A percentile compares a stretch with the other conserved stretches of the same genome.
Conservation (phyloP, 2,113 vertebrate species). For the Eulacestoma nigropectus region DNA sequence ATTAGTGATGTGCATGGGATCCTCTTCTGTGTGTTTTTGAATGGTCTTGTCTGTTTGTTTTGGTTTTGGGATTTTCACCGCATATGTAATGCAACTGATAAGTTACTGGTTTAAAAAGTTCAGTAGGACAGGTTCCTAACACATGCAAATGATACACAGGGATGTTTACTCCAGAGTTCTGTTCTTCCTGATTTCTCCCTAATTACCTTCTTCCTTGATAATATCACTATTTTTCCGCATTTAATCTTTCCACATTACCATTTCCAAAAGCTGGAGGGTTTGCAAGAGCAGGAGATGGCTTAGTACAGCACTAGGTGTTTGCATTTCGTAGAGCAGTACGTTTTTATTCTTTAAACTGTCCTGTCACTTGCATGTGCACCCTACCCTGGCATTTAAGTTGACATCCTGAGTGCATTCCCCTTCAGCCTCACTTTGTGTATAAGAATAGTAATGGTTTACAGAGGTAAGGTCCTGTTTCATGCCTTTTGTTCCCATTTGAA, state of each 20-base stretch:
- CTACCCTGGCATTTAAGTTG: neutral
- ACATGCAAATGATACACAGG: fast-evolving
- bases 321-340: neutral
- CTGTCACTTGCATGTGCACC: neutral
- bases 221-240: neutral
- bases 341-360: neutral
- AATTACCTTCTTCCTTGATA: neutral
- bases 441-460: neutral
- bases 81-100: neutral
- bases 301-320: neutral
- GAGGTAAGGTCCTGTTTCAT: neutral
- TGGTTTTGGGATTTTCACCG: neutral
- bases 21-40: neutral
- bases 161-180: neutral
- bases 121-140: neutral
- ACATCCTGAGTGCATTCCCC: neutral
- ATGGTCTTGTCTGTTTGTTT: neutral
- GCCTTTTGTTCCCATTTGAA: neutral
- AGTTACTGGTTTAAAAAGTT: neutral
- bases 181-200: neutral
- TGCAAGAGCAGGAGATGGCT: neutral
- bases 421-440: neutral
- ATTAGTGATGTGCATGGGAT: neutral
- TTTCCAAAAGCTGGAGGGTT: neutral
- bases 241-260: neutral